phyloP scores from a whole-genome alignment of 2,113 vertebrate species.

The Drymodes brunneopygia region DNA sequence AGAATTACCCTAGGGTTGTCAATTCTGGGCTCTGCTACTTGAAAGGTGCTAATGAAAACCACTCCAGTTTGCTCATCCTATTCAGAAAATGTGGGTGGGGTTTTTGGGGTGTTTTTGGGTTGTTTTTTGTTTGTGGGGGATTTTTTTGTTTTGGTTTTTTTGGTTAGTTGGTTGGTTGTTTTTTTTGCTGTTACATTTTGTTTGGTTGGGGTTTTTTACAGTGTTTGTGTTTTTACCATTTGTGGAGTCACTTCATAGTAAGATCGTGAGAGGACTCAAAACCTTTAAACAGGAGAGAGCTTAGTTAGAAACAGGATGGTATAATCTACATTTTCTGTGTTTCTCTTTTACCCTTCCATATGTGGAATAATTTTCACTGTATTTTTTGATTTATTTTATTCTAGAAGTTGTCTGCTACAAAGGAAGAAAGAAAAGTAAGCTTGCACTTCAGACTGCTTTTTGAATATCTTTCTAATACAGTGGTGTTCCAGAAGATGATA shows the following conservation, averaged over 20 bases:
- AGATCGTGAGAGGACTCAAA: neutral
- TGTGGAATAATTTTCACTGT: neutral
- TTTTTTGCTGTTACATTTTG: neutral
- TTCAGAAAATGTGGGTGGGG: neutral
- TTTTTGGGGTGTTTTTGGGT: neutral
- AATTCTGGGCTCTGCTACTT: neutral
- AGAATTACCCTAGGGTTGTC: neutral
- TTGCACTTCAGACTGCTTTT: conserved; percentile 65
- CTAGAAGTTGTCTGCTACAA: conserved; percentile 56
- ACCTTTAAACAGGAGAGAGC: neutral
- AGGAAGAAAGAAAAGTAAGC: conserved; percentile 62
- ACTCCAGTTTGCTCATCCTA: neutral
- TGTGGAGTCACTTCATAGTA: neutral
- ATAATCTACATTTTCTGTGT: neutral
- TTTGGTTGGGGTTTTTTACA: neutral
- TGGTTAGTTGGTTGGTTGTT: neutral
- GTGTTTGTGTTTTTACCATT: neutral
- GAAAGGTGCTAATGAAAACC: neutral
- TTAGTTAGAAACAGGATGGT: neutral
- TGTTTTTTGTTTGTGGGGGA: neutral
- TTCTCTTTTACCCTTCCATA: neutral
- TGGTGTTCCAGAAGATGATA: conserved; percentile 94
- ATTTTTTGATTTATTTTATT: neutral
- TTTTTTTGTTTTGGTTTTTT: neutral
- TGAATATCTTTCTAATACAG: conserved; percentile 78